These are phyloP conservation scores for Drosophila mimica DNA, from an alignment of 2,888 invertebrate genomes.

Conservation along the genomic window DNA sequence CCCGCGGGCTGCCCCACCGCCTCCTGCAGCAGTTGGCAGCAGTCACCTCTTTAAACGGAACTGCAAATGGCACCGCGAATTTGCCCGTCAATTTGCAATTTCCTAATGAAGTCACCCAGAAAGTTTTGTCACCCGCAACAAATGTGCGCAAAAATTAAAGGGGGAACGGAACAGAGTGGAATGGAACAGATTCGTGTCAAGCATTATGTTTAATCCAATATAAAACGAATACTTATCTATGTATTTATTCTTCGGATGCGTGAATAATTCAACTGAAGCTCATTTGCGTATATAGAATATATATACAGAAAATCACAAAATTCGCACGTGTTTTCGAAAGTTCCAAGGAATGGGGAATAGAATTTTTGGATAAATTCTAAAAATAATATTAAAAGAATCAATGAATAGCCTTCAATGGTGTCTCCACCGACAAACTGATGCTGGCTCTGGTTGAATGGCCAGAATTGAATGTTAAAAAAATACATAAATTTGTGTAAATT, in stretches of 20 bases:
- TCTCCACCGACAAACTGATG: not conserved
- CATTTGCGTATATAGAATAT: not conserved
- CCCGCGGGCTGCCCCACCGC: not conserved
- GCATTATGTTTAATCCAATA: not conserved
- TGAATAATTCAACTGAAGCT: too few species aligned
- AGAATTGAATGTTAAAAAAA: conserved; percentile 3
- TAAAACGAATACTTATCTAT: not conserved
- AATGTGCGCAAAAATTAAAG: not conserved
- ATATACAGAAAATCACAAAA: not conserved
- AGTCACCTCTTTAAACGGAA: conserved; percentile 58
- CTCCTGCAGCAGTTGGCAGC: conserved; percentile 18
- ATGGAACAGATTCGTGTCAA: not conserved
- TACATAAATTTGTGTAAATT: not conserved
- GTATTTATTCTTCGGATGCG: not conserved
- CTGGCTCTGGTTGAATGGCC: conserved; percentile 19
- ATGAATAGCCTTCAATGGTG: conserved; percentile 9
- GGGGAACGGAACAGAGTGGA: not conserved
- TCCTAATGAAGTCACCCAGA: conserved; percentile 52
- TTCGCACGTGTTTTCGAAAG: conserved; percentile 1
- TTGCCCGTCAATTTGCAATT: conserved; percentile 54
- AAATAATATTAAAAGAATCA: not conserved
- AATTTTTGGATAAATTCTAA: not conserved
- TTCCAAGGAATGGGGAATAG: not conserved
- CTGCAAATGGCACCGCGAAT: conserved; percentile 63
- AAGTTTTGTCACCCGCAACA: conserved; percentile 34